Evolutionary conservation across 1,140 invertebrate species (phyloP), one percentile per base, ranked within the genome.

Genomic region (Calosoma granatense): DNA sequence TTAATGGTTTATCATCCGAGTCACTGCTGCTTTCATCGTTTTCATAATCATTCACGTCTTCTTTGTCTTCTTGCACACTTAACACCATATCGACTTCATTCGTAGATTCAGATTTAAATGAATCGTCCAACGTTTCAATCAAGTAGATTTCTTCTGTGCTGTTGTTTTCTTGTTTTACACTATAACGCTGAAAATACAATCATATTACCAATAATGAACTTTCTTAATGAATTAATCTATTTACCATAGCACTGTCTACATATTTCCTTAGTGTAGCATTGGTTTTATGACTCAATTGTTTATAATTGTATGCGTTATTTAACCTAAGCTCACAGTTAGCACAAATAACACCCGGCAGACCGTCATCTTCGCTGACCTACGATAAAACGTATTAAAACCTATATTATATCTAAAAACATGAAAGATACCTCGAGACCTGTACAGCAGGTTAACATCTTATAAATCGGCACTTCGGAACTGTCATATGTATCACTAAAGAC

Each of bases 401-500:
- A 22, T 21, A 22, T 17, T 47, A 12, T 12, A 53, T 21, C 22
- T 53, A 53, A 53, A 53, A 51, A 51, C 11, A 2, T 51, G 1
- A 51, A 51, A 51, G 15, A 22, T 53, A 53, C 51, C 20, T 53
- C 20, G 1, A 53, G 11, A 9, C 20, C 20, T 20, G 51, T 53
- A 22, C 20, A 22, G 2, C 20, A 22, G 12, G 21, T 22, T 6
- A 53, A 53, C 17, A 53, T 22, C 14, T 22, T 22, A 22, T 14
- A 53, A 14, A 53, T 53, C 23, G 21, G 11, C 1, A 53, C 1
- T 21, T 53, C 51, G 21, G 22, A 12, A 22, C 23, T 22, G 20
- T 53, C 51, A 62, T 61, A 57, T 67, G 65, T 20, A 68, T 69
- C 56, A 67, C 69, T 39, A 64, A 56, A 58, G 56, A 54, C 58